Evolutionary conservation across 1,140 invertebrate species (phyloP), one percentile per base, ranked within the genome.

Genomic region (Anoplophora glabripennis): DNA sequence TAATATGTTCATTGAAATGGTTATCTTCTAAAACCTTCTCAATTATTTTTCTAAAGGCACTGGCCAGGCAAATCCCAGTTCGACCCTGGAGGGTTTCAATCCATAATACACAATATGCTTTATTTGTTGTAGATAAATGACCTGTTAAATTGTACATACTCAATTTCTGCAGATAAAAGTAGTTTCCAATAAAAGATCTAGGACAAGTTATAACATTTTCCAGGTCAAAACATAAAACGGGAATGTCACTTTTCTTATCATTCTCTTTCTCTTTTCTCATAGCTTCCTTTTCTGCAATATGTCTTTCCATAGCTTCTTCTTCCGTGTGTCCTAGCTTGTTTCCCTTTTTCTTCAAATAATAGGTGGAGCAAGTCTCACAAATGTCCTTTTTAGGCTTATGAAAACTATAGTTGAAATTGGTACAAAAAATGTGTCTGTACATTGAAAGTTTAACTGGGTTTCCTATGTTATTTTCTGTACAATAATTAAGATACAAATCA

Each of bases 371-470:
- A 15, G 21, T 57, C 14, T 57, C 55, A 40, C 55, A 51, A 37
- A 57, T 17, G 40, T 57, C 35, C 28, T 57, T 51, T 41, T 57
- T 57, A 38, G 55, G 46, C 37, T 57, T 57, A 49, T 49, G 12
- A 51, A 51, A 51, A 42, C 46, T 40, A 57, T 49, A 49, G 17
- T 57, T 57, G 38, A 57, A 57, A 36, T 57, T 40, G n/a, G 36
- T 49, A 14, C 7, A 18, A 51, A 57, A 49, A 35, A 57, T 57
- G 35, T 51, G 10, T 33, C 46, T 40, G 18, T 57, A 57, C 55
- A 51, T 49, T 35, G 28, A 57, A n/a, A 28, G 33, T 34, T 49
- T 17, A 46, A 46, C 18, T 46, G 44, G 18, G 14, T 15, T 15
- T 46, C 14, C 21, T 10, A 44, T 46, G 12, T 46, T 7, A 15